Evolutionary conservation across 1,140 invertebrate genomes (phyloP), one percentile per base, ranked within the genome.

Genomic region (Zaprionus capensis): DNA sequence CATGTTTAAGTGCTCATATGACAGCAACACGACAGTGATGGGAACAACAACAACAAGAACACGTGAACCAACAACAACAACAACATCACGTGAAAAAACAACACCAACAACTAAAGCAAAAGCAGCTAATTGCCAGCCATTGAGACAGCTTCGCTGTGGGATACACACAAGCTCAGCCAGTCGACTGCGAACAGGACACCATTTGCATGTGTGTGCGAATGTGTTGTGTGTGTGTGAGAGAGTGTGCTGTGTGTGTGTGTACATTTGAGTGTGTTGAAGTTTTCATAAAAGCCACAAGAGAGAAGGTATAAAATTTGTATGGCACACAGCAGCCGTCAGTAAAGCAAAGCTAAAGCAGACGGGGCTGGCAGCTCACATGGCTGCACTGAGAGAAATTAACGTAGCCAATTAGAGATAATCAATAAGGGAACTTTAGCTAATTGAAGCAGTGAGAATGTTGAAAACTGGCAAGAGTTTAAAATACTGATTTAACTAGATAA

Each of bases 1-100:
- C 88, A 91, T 88, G 88, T 82, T 88, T 91, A 91, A 91, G 88
- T 90, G 81, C 88, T 91, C 72, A 85, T 79, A 69, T 90, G 82
- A 73, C 78, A 79, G 81, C 85, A 90, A 81, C 81, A 71, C 81
- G 81, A 88, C 84, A 76, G 68, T 44, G 69, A 62, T 49, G 70
- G 80, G 70, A 64, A 67, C 76, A 66, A 28, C 28, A 70, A 5
- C 53, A 51, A 24, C 24, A 57, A 28, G 46, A 34, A 63, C 55
- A 66, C 22, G n/a, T 59, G 14, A 17, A 68, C n/a, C 55, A 53
- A 6, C 63, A 57, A n/a, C 49, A 51, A 24, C 38, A 74, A n/a
- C 55, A 55, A 12, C 64, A 36, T 0, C 49, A 56, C 20, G 53
- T 15, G 5, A 14, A 57, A 15, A 44, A 55, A 20, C 44, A 73